Percentiles rank a stretch among this genome's conserved stretches.
Conservation (phyloP, 2,888 invertebrate species). For the Drosophila conformis region DNA sequence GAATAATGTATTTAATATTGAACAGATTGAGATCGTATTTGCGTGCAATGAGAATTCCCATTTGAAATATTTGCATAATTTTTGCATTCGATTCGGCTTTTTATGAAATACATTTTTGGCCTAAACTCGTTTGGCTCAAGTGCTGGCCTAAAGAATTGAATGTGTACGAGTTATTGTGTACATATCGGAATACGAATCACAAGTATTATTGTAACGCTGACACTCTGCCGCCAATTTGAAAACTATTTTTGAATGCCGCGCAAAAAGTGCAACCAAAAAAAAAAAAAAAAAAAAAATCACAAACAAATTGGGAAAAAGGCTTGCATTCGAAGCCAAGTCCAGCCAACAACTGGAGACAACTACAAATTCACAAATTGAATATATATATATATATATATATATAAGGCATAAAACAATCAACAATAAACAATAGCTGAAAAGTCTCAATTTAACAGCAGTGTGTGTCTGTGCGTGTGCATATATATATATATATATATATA, state of each 20-base stretch:
- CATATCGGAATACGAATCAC: not conserved
- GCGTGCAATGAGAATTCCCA: not conserved
- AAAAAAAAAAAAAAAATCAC: not conserved
- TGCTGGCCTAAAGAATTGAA: not conserved
- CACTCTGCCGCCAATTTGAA: too few species aligned
- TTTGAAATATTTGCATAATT: not conserved
- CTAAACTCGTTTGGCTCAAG: not conserved
- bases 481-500: not conserved
- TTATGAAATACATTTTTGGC: not conserved
- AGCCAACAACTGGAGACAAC: constrained; percentile 31
- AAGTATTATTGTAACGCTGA: not conserved
- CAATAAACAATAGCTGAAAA: constrained; percentile 24
- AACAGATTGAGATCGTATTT: not conserved
- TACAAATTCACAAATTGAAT: constrained; percentile 4
- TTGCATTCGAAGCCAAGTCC: constrained; percentile 33
- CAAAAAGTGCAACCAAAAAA: too few species aligned
- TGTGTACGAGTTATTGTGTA: not conserved
- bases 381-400: too few species aligned
- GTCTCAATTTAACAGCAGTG: constrained; percentile 23
- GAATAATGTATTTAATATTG: not conserved
- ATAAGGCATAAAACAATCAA: constrained; percentile 5
- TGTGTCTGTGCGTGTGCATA: not conserved
- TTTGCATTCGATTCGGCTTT: not conserved
- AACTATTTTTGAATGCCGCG: not conserved
- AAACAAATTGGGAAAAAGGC: constrained; percentile 4